Base-by-base conservation (phyloP, 2,888 invertebrate species). In the Fragum fragum region DNA sequence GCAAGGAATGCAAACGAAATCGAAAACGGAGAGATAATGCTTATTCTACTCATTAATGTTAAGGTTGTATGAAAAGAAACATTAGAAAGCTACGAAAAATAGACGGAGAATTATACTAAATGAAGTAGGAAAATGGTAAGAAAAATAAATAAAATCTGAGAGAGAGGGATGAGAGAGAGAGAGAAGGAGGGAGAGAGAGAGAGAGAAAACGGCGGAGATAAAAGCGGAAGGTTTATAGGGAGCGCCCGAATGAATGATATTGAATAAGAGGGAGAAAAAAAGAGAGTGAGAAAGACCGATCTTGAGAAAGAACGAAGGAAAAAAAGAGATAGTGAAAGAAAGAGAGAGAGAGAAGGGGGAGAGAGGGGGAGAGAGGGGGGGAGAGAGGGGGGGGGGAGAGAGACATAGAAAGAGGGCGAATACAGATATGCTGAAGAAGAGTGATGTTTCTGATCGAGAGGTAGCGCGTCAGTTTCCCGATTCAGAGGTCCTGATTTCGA, bases 381-480 rank as follows among this genome's bases (percentile, higher is more conserved):
- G 72, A 73, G 76, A 77, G 71, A 71, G 71, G 71, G 71, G 61
- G 63, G 61, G 77, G 73, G 71, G 57, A 73, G 68, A 61, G 53
- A 55, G 55, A 66, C 53, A 57, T 57, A 55, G 68, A 55, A 57
- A 74, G 74, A 69, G n/a, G n/a, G n/a, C n/a, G n/a, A n/a, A n/a
- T n/a, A n/a, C n/a, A n/a, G n/a, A n/a, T n/a, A n/a, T n/a, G n/a
- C n/a, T n/a, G n/a, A n/a, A n/a, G n/a, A n/a, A n/a, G n/a, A n/a
- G n/a, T n/a, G n/a, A n/a, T n/a, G n/a, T n/a, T n/a, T n/a, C n/a
- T n/a, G n/a, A n/a, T n/a, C n/a, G n/a, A n/a, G n/a, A n/a, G n/a
- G n/a, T 42, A 73, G 68, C 47, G 53, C 36, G 55, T 55, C 53
- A 57, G 69, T n/a, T n/a, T n/a, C n/a, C n/a, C n/a, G n/a, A n/a